A percentile compares a stretch with the other conserved stretches of the same genome.
These are phyloP conservation scores for Rhinogobio ventralis DNA, from an alignment of 2,797 vertebrate species.

Conservation along the genomic window DNA sequence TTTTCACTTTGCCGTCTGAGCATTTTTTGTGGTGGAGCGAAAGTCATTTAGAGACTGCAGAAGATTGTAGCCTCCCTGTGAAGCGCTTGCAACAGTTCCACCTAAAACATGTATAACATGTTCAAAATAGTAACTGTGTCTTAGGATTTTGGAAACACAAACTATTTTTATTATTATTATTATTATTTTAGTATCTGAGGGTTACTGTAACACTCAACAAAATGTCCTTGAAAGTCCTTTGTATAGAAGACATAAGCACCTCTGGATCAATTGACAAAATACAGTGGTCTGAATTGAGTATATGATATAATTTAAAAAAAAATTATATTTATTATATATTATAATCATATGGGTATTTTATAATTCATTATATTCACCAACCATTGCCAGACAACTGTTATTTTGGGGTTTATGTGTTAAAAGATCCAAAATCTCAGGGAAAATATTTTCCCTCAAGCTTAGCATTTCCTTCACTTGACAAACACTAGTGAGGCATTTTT, in stretches of 20 bases:
- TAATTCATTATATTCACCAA: not conserved
- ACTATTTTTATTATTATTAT: not conserved
- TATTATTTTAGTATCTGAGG: not conserved
- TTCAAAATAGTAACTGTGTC: not conserved
- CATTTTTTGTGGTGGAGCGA: conserved; percentile 32
- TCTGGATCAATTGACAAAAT: no score
- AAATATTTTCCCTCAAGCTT: not conserved
- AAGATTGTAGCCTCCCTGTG: conserved; percentile 5
- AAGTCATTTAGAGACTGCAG: not conserved
- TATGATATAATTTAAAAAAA: no score
- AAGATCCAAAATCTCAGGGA: not conserved
- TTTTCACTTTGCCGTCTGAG: conserved; percentile 36
- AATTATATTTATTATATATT: no score
- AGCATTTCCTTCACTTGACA: not conserved
- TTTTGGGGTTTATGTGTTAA: not conserved
- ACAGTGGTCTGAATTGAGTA: no score
- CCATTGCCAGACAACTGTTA: not conserved
- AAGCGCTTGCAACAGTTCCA: not conserved
- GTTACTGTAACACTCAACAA: not conserved
- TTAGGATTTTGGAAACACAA: not conserved
- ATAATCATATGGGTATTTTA: no score
- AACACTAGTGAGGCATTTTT: not conserved
- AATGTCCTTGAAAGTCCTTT: not conserved
- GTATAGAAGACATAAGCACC: no score
- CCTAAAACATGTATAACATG: not conserved